These are phyloP conservation scores for Hydrolagus affinis DNA, from an alignment of 2,113 vertebrate species.

Conservation along the genomic window DNA sequence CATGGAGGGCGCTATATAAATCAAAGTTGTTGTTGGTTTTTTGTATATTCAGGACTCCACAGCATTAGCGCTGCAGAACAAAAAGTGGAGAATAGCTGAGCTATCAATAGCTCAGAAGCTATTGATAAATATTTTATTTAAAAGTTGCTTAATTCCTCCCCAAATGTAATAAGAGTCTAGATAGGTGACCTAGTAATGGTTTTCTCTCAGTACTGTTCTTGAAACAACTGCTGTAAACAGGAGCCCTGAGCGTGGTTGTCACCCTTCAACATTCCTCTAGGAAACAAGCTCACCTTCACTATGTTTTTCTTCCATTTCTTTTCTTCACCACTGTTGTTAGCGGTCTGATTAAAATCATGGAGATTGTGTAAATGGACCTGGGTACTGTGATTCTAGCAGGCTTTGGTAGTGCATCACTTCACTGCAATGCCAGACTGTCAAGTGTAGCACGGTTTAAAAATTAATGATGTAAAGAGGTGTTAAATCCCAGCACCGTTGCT, in stretches of 20 bases:
- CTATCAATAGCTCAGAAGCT: too few relatives aligned
- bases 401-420: background rate
- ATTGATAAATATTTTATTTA: too few relatives aligned
- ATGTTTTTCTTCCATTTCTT: background rate
- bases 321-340: background rate
- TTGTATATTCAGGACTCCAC: too few relatives aligned
- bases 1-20: too few relatives aligned
- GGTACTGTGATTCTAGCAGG: background rate
- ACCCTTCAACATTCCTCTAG: background rate
- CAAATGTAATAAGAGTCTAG: background rate
- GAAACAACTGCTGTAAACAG: background rate
- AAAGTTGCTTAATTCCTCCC: background rate
- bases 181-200: background rate
- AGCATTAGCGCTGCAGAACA: too few relatives aligned
- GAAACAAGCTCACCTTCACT: background rate
- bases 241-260: background rate
- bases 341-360: conserved; percentile 2
- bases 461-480: conserved; percentile 5
- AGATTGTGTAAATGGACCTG: background rate
- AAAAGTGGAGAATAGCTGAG: too few relatives aligned
- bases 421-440: background rate
- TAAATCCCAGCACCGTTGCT: background rate
- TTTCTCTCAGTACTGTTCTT: background rate
- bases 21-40: too few relatives aligned
- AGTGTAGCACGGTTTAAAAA: conserved; percentile 14